These are phyloP conservation scores for Poecilobothrus nobilitatus DNA, from an alignment of 2,888 invertebrate genomes.

Conservation along the genomic window DNA sequence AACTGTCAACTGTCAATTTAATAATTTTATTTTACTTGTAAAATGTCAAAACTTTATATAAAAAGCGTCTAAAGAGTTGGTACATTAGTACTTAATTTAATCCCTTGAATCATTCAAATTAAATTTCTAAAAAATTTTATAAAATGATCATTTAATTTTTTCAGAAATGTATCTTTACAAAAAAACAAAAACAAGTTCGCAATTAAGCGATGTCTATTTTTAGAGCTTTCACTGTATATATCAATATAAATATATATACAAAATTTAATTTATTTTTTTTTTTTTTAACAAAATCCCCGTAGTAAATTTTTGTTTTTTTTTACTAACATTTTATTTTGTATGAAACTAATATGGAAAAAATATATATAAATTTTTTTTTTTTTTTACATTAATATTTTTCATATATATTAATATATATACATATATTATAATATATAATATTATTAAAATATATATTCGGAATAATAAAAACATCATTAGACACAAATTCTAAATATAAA, in stretches of 20 bases:
- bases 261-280: neutral
- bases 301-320: neutral
- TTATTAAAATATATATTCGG: slow-evolving; percentile 17
- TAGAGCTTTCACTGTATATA: too few species aligned
- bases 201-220: too few species aligned
- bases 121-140: too few species aligned
- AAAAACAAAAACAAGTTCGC: too few species aligned
- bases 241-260: neutral
- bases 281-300: neutral
- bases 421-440: slow-evolving; percentile 10
- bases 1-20: too few species aligned
- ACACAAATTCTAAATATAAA: slow-evolving; percentile 17
- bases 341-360: neutral
- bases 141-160: too few species aligned
- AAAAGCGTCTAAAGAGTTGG: too few species aligned
- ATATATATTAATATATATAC: neutral
- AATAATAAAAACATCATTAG: slow-evolving; percentile 2
- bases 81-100: too few species aligned
- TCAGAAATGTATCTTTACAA: too few species aligned
- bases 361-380: neutral
- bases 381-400: neutral
- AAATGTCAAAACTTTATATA: too few species aligned
- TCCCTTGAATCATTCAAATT: too few species aligned
- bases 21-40: too few species aligned
- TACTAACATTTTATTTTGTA: neutral